Evolutionary conservation across 2,888 invertebrate genomes (phyloP), one percentile per base, ranked within the genome.

Genomic region (Cephalotes varians): DNA sequence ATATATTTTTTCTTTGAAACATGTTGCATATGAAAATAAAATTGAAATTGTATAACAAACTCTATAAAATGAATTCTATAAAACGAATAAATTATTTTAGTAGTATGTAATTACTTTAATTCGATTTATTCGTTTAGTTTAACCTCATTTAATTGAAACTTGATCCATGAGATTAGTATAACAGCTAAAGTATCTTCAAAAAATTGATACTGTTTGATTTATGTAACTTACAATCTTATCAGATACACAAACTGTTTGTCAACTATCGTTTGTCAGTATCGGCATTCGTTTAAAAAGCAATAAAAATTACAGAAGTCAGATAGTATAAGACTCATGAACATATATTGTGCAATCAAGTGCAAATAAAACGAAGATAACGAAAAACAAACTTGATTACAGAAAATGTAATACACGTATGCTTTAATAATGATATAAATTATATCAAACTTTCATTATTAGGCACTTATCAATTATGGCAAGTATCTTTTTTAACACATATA

Each of bases 81-180:
- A 62, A 58, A 62, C 12, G 7, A 62, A 74, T 74, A 49, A 51
- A 51, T 74, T 62, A 51, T 49, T 49, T 25, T 12, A 49, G 0
- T 10, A 62, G 62, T 18, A 3, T 2, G 25, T 34, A 21, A 62
- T 49, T 62, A 74, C 21, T 74, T 49, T 37, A 58, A 58, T 58
- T 28, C 7, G 0, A 21, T 47, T 54, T 31, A n/a, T 12, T 51
- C 5, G 18, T 18, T 12, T 47, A 18, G 18, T 47, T 47, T 15
- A 1, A 47, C 15, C 10, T 74, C 18, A 31, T 9, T 60, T 2
- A 18, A 60, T 69, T 56, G 40, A 40, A 28, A 18, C 10, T 54
- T 28, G 28, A 44, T 73, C 21, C 31, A 31, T 58, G 21, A 73
- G 2, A 44, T 47, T 21, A 60, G 15, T n/a, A 31, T 56, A 18